Percentiles rank a stretch among this genome's conserved stretches.
Conservation (phyloP, 2,113 vertebrate genomes). For the Halcyon malimbica region DNA sequence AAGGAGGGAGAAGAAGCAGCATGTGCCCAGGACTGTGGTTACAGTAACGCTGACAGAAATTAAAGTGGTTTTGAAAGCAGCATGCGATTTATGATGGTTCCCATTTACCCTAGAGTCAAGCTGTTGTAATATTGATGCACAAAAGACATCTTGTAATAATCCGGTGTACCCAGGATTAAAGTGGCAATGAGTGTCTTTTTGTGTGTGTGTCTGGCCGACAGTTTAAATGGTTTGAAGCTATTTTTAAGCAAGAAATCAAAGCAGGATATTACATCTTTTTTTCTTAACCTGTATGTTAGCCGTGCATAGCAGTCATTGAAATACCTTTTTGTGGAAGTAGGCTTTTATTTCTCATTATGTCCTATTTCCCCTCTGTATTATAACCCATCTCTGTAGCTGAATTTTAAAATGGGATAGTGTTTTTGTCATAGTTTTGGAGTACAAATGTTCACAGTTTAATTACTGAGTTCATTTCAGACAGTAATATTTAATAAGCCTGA, state of each 20-base stretch:
- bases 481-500: conserved; percentile 54
- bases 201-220: conserved; percentile 4
- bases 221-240: conserved; percentile 56
- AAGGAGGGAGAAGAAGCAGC: not conserved
- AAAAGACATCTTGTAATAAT: conserved; percentile 78
- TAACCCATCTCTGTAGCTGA: not conserved
- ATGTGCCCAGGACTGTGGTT: conserved; percentile 71
- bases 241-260: conserved; percentile 58
- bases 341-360: conserved; percentile 9
- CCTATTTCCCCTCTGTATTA: not conserved
- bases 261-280: conserved; percentile 36
- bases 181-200: conserved; percentile 61
- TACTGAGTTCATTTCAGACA: conserved; percentile 41
- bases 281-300: conserved; percentile 15
- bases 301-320: not conserved
- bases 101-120: conserved; percentile 78
- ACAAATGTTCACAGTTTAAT: conserved; percentile 30
- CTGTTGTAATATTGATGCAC: conserved; percentile 79
- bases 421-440: conserved; percentile 32
- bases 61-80: conserved; percentile 84
- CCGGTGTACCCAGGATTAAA: conserved; percentile 66
- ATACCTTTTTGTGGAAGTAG: not conserved
- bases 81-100: conserved; percentile 77
- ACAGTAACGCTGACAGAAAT: conserved; percentile 78
- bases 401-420: conserved; percentile 28